phyloP scores from a whole-genome alignment of 30 jellyfish, hydroid and myxozoan species.

The Hydractinia echinata region DNA sequence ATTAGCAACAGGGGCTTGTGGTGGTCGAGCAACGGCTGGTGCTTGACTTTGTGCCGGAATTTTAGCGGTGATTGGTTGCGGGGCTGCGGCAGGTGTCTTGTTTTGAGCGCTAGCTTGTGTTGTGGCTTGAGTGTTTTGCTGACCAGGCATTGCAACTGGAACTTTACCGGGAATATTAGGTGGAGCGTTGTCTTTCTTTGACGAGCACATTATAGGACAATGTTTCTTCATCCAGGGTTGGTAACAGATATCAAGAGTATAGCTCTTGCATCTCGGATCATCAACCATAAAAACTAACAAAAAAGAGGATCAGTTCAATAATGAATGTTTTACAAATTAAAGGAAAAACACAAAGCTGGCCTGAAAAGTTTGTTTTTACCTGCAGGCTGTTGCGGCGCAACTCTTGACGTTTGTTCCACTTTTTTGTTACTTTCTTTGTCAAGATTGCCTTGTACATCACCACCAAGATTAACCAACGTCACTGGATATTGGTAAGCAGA shows the following conservation, averaged over 20 bases:
- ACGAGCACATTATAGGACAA: slow-evolving; percentile 46
- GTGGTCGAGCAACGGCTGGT: no score
- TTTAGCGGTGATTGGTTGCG: no score
- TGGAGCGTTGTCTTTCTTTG: neutral
- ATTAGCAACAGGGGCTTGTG: no score
- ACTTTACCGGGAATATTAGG: neutral
- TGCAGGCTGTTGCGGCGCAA: neutral
- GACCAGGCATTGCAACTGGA: no score
- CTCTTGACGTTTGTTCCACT: neutral
- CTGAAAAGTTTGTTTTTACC: neutral
- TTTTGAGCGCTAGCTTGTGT: no score
- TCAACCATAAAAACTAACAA: slow-evolving; percentile 1
- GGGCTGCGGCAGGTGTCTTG: no score
- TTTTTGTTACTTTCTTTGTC: neutral
- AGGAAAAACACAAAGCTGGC: neutral
- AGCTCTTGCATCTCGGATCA: slow-evolving; percentile 49
- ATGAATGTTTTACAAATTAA: neutral
- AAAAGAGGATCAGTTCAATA: neutral
- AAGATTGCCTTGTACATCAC: neutral
- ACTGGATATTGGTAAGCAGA: neutral
- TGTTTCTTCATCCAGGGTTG: slow-evolving; percentile 62
- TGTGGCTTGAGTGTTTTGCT: no score
- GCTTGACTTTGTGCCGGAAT: no score
- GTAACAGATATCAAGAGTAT: slow-evolving; percentile 50
- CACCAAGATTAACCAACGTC: slow-evolving; percentile 6